Percentiles rank a stretch among this genome's conserved stretches.
Conservation (phyloP, 2,797 vertebrate genomes). For the Etheostoma nigrum region DNA sequence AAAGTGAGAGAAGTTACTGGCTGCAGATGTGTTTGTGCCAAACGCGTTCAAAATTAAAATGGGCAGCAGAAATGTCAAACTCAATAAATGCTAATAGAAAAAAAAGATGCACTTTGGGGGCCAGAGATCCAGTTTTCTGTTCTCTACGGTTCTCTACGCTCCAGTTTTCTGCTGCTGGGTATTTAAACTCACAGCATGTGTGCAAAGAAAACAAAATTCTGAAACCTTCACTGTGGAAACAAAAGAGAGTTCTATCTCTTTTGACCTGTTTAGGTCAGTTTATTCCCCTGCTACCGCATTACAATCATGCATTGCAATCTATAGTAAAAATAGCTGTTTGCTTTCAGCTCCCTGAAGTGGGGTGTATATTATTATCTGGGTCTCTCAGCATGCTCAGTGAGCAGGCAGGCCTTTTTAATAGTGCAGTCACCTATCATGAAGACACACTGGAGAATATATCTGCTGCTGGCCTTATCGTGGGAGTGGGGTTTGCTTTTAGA, state of each 20-base stretch:
- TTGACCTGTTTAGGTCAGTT: slow-evolving; percentile 45
- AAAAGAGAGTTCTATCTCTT: slow-evolving; percentile 27
- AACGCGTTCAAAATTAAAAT: slow-evolving; percentile 42
- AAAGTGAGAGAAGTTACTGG: slow-evolving; percentile 38
- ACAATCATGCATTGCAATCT: slow-evolving; percentile 62
- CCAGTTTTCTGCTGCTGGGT: neutral
- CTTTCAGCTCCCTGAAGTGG: slow-evolving; percentile 36
- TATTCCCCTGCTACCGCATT: slow-evolving; percentile 37
- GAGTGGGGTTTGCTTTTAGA: slow-evolving; percentile 48
- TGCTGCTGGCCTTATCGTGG: slow-evolving; percentile 61
- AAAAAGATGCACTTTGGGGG: neutral
- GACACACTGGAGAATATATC: slow-evolving; percentile 63
- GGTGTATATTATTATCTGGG: slow-evolving; percentile 49
- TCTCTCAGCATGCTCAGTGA: slow-evolving; percentile 51
- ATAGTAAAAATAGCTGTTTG: slow-evolving; percentile 51
- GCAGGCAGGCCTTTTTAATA: slow-evolving; percentile 62
- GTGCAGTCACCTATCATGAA: slow-evolving; percentile 70
- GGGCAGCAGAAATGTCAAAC: slow-evolving; percentile 21
- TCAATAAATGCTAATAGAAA: slow-evolving; percentile 26
- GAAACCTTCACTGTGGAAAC: slow-evolving; percentile 38
- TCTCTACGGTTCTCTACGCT: neutral
- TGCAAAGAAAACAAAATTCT: neutral
- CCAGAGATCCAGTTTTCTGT: slow-evolving; percentile 8
- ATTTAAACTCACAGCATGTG: slow-evolving; percentile 9
- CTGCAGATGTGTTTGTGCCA: slow-evolving; percentile 39